These are phyloP conservation scores for Diploscapter pachys DNA, from an alignment of 1,140 invertebrate species.

Conservation along the genomic window DNA sequence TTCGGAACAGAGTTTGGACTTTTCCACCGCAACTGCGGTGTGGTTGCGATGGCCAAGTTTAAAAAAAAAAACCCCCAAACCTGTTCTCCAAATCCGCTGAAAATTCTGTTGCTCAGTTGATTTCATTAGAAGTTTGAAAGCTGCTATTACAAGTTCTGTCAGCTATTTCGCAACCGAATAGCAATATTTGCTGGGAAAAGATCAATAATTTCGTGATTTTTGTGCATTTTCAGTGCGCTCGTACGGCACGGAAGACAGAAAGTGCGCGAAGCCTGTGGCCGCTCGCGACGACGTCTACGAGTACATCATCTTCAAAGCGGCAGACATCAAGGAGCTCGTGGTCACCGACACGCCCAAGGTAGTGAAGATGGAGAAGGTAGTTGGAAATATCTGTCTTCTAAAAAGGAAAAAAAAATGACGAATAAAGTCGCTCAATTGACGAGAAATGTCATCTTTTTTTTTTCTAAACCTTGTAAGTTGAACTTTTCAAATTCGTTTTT, in stretches of 20 bases:
- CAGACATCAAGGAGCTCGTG: constrained; percentile 96
- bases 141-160: constrained; percentile 16
- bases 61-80: not conserved
- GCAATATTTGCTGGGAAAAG: not conserved
- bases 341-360: constrained; percentile 75
- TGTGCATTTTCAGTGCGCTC: constrained; percentile 75
- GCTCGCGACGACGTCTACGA: constrained; percentile 95
- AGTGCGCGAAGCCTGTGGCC: constrained; percentile 83
- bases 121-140: constrained; percentile 6
- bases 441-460: not conserved
- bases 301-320: constrained; percentile 86
- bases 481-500: constrained; percentile 27
- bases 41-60: not conserved
- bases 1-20: not conserved
- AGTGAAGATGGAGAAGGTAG: constrained; percentile 40
- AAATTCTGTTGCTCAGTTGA: not conserved
- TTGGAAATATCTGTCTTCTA: not conserved
- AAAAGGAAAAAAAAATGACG: not conserved
- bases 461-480: not conserved
- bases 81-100: not conserved
- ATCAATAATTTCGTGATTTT: not conserved
- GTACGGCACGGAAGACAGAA: constrained; percentile 94
- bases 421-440: not conserved
- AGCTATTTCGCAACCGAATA: not conserved
- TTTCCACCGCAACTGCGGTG: not conserved